phyloP scores from a whole-genome alignment of 2,113 vertebrate genomes.

The Noctilio leporinus region DNA sequence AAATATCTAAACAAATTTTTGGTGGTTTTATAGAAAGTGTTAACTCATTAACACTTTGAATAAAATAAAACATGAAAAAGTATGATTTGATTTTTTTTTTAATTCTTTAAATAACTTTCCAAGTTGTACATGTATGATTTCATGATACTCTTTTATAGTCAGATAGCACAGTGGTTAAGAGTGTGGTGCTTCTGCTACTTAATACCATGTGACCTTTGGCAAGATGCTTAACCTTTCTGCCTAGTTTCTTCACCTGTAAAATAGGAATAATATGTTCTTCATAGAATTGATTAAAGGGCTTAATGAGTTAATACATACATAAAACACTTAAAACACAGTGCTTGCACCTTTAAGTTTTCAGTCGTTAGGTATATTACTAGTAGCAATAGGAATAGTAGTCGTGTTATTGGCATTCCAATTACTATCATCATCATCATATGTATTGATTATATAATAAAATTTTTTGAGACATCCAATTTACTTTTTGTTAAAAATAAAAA shows the following conservation, averaged over 20 bases:
- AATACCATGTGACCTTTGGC: neutral
- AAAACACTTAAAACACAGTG: neutral
- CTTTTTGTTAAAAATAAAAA: neutral
- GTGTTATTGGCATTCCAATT: neutral
- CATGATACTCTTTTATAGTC: neutral
- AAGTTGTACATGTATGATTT: neutral
- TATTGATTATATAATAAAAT: neutral
- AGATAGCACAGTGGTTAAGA: neutral
- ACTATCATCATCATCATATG: neutral
- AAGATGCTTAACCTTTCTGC: neutral
- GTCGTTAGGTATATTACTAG: neutral
- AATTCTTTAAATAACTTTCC: conserved; percentile 1
- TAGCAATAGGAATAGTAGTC: neutral
- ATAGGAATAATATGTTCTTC: neutral
- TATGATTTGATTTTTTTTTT: neutral
- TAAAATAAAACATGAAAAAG: neutral
- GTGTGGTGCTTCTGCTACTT: neutral
- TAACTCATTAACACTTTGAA: neutral
- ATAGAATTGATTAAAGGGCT: neutral
- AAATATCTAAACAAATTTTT: neutral
- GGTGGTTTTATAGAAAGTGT: neutral
- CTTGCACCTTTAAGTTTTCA: neutral
- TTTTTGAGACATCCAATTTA: neutral
- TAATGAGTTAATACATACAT: neutral
- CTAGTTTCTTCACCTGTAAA: neutral